Percentiles rank a stretch among this genome's conserved stretches.
Conservation (phyloP, 2,797 vertebrate species). For the Morus bassanus region DNA sequence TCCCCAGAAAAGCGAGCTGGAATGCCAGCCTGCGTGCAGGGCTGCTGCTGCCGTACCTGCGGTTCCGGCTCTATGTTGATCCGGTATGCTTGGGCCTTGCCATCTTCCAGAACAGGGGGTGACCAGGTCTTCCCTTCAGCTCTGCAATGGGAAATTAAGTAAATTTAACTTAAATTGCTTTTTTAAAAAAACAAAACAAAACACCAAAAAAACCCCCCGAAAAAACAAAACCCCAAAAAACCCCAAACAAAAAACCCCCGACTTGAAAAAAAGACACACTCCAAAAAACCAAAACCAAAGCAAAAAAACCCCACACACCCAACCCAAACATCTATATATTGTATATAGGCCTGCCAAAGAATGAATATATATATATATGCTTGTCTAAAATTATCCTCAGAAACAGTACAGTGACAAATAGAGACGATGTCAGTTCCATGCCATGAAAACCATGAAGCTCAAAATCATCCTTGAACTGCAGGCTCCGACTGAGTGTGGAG, state of each 20-base stretch:
- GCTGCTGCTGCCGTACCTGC: slow-evolving; percentile 79
- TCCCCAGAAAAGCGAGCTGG: background rate
- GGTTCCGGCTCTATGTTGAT: slow-evolving; percentile 81
- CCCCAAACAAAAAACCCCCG: background rate
- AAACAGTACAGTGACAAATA: background rate
- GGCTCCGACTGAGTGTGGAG: background rate
- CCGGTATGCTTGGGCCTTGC: slow-evolving; percentile 86
- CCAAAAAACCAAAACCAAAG: background rate
- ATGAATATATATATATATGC: background rate
- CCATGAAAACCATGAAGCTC: background rate
- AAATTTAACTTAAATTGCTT: background rate
- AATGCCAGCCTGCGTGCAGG: background rate
- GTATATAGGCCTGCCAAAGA: background rate
- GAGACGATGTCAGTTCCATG: background rate
- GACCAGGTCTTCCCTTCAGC: slow-evolving; percentile 86
- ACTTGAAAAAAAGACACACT: background rate
- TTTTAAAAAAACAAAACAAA: background rate
- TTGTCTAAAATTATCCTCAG: background rate
- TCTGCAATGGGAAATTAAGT: slow-evolving; percentile 77
- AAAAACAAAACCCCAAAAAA: background rate
- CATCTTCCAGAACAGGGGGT: slow-evolving; percentile 81
- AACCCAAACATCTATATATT: background rate
- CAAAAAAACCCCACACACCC: too few species aligned
- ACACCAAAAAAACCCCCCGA: too few species aligned
- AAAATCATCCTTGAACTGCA: background rate